Evolutionary conservation across 2,888 invertebrate species (phyloP), one percentile per base, ranked within the genome.

Genomic region (Aplocera efformata): DNA sequence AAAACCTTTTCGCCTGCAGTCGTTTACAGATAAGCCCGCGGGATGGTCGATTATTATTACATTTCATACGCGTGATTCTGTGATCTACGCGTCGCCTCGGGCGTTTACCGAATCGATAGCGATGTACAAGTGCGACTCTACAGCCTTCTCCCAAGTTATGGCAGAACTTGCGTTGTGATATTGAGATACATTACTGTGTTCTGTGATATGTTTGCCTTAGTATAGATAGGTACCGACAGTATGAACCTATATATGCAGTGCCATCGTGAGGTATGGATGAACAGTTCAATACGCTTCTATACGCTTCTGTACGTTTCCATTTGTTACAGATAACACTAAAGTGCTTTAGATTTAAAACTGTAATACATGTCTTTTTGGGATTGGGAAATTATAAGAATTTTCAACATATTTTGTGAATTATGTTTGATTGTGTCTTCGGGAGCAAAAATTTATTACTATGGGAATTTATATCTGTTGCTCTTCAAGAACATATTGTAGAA

Each of bases 1-100:
- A 86, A 86, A 86, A 79, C 78, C 80, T 84, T 85, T 85, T 86
- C 77, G 86, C 88, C 88, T 85, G 73, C 86, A 88, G 88, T 88
- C 86, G 86, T 88, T 81, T 86, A 78, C 80, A 76, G 88, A 88
- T 88, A 88, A 86, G 85, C 86, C 88, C 73, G 71, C 78, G 82
- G 88, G 86, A 88, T 86, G 86, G 88, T 81, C 84, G 85, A 77
- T 78, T 84, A 84, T 84, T 84, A 84, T 86, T 85, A 81, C 78
- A 76, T 82, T 78, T 68, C 63, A 63, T 75, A 79, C 77, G 77
- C 74, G 80, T 77, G 84, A 82, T 76, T 76, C 74, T 77, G 79
- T 77, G 80, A 79, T 75, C 72, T 73, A 72, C 71, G 70, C 56
- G 63, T 63, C 62, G 78, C 85, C 82, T 60, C 68, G 67, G 84